Base-by-base conservation (phyloP, 2,113 vertebrate species). In the Psilopsiagon aurifrons region DNA sequence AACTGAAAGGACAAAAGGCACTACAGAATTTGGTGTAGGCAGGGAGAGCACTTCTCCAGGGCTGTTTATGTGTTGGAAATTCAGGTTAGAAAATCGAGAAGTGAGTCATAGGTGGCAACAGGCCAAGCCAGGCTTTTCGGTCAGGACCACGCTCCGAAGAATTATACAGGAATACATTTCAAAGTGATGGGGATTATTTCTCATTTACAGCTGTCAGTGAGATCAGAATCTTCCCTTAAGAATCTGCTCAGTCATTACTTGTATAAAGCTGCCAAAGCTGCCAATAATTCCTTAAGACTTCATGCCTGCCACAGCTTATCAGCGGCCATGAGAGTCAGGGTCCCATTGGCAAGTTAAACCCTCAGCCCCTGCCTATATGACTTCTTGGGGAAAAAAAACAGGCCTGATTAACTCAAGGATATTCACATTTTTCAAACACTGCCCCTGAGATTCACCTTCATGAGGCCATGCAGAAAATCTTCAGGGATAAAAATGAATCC, bases 241-340 rank as follows among this genome's bases (percentile, higher is more conserved):
- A 47, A 90, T 82, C 85, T 46, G 62, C 87, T 79, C 96, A 47
- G 92, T 89, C 94, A 88, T 86, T 68, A n/a, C 18, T 76, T 11
- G 41, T 10, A 49, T 8, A 4, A 86, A 85, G 82, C 66, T 74
- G 67, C 39, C 52, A 77, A 77, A 84, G 85, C 39, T 94, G 91
- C 62, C 91, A 83, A 44, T 23, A 86, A 84, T 73, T 95, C 92
- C 83, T 27, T n/a, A 25, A 46, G 43, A 20, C 55, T 81, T n/a
- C 79, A 33, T 3, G 3, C 27, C 59, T 52, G 76, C 71, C 55
- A 33, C 49, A 31, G 6, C 29, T 35, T 33, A 41, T n/a, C 75
- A 10, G 60, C 54, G 64, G 55, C n/a, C 39, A 10, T 62, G 10
- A 0, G 4, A 82, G 28, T 16, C 59, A 68, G 70, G 33, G 15